A percentile compares a stretch with the other conserved stretches of the same genome.
Conservation (phyloP, 2,113 vertebrate species). For the Clarias batrachus region DNA sequence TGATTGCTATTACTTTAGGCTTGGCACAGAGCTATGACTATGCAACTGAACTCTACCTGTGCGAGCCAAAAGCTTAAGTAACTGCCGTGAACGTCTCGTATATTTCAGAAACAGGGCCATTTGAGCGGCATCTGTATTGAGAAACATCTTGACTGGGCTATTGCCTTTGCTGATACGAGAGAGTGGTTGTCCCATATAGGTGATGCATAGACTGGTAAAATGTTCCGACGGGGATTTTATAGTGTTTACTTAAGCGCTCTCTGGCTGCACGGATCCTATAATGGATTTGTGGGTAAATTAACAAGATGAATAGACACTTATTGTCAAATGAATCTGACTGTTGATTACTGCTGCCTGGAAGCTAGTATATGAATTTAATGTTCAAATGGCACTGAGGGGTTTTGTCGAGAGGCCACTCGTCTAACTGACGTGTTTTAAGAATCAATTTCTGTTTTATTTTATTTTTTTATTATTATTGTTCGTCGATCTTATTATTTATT, state of each 20-base stretch:
- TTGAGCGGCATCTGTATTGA: constrained; percentile 23
- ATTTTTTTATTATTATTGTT: not conserved
- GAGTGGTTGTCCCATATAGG: constrained; percentile 41
- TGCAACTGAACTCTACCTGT: not conserved
- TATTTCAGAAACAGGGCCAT: constrained; percentile 22
- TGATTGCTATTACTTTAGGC: not conserved
- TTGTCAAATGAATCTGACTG: constrained; percentile 48
- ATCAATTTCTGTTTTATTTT: not conserved
- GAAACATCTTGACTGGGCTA: constrained; percentile 25
- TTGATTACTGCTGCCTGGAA: constrained; percentile 33
- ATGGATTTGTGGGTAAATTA: constrained; percentile 51
- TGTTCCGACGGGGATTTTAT: constrained; percentile 34
- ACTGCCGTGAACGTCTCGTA: not conserved
- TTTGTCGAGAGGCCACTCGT: not conserved
- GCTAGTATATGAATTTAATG: constrained; percentile 24
- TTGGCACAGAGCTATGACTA: not conserved
- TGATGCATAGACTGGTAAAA: constrained; percentile 40
- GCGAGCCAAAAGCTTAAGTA: not conserved
- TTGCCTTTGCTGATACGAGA: constrained; percentile 18
- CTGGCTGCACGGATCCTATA: constrained; percentile 39
- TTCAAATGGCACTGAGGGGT: not conserved
- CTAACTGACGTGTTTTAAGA: not conserved
- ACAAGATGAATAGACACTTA: constrained; percentile 50
- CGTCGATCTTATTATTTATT: not conserved
- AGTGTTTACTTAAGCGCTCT: constrained; percentile 47